These are phyloP conservation scores for Tetraodon nigroviridis DNA, from an alignment of 2,113 vertebrate genomes.

Conservation along the genomic window DNA sequence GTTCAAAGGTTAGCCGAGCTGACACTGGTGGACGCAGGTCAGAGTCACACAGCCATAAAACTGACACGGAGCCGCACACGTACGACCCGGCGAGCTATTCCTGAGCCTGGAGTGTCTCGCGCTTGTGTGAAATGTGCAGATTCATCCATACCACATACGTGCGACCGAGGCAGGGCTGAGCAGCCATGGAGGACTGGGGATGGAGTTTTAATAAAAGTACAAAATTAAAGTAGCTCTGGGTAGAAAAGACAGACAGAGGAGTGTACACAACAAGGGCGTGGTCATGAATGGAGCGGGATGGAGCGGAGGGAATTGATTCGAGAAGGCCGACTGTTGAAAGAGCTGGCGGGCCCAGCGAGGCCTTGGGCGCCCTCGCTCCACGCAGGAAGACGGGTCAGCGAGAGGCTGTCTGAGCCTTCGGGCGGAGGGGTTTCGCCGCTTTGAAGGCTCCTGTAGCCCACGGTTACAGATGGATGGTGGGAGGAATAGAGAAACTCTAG, in stretches of 20 bases:
- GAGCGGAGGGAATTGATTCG: conserved; percentile 6
- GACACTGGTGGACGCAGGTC: conserved; percentile 5
- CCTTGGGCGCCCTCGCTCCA: conserved; percentile 25
- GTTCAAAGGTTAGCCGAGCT: conserved; percentile 21
- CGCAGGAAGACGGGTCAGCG: conserved; percentile 54
- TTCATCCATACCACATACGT: too few relatives aligned
- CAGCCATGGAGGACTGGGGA: background rate
- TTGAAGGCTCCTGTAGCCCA: conserved; percentile 29
- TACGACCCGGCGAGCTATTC: conserved; percentile 8
- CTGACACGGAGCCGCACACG: conserved; percentile 8
- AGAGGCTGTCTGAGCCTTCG: conserved; percentile 42
- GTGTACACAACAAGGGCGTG: too few relatives aligned
- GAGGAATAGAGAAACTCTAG: too few relatives aligned
- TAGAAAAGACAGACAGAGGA: background rate
- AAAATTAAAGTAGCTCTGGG: background rate
- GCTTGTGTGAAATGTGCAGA: background rate
- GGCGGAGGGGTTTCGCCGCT: conserved; percentile 42
- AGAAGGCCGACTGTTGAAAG: conserved; percentile 15
- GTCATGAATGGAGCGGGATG: background rate
- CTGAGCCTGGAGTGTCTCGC: background rate
- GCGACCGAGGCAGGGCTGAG: too few relatives aligned
- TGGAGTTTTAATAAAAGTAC: background rate
- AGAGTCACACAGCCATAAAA: conserved; percentile 19
- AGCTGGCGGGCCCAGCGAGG: conserved; percentile 35
- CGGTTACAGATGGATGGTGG: conserved; percentile 9